Base-by-base conservation (phyloP, 1,140 invertebrate genomes). In the Lanistes nyassanus region DNA sequence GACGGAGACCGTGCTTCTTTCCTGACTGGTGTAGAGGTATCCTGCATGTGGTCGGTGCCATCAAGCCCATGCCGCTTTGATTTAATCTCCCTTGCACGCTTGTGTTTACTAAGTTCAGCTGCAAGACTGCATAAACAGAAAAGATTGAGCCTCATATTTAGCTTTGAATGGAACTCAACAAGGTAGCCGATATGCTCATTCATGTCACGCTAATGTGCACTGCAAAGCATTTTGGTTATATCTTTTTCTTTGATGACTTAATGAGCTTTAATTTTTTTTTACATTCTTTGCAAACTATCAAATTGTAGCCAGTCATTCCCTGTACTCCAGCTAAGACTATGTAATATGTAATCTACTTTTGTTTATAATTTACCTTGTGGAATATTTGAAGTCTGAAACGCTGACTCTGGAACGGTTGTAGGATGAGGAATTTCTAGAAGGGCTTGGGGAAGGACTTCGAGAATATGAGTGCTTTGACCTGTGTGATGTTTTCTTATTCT, bases 71-170 rank as follows among this genome's bases (percentile, higher is more conserved):
- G 31, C 23, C 58, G 71, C 29, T 76, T 68, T 47, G 29, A 31
- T 37, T 65, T 80, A 37, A 76, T 77, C 76, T 80, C 85, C 19
- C 84, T 76, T 26, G 84, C 84, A 65, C 81, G 82, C 56, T 78
- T 83, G 78, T 85, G 84, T 71, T 89, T 90, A 72, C 85, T 88
- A n/a, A 89, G 80, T 81, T 90, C 89, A 26, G 87, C 85, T 13
- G 83, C 86, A 36, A 89, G 79, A 77, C 83, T 86, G 66, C 81
- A 42, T 23, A 72, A 31, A 69, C 4, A 21, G 19, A 5, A 21
- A 53, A 26, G 13, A 69, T 53, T 3, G 53, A n/a, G 23, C n/a
- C n/a, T n/a, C n/a, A n/a, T n/a, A n/a, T n/a, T n/a, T n/a, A n/a
- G n/a, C n/a, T n/a, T n/a, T n/a, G n/a, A n/a, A n/a, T n/a, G n/a